Conservation (phyloP, 2,888 invertebrate genomes). For the Philonicus albiceps region DNA sequence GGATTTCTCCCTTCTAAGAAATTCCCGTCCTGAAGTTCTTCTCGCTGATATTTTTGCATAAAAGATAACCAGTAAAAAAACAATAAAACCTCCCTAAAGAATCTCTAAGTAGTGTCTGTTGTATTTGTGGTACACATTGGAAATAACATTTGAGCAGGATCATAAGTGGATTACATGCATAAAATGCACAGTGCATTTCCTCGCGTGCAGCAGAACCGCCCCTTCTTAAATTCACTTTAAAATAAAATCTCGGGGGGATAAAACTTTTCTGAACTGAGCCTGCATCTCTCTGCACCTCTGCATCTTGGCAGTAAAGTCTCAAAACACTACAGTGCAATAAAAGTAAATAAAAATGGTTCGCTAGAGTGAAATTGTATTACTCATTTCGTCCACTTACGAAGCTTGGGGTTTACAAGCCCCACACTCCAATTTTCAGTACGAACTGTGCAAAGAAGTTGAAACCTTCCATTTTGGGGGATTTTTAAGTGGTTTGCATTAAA, state of each 20-base stretch:
- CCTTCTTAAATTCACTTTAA: background rate
- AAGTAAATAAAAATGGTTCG: background rate
- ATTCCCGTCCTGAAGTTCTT: background rate
- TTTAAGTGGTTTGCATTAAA: background rate
- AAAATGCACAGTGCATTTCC: background rate
- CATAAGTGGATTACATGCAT: background rate
- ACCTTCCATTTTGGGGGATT: background rate
- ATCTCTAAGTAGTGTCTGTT: background rate
- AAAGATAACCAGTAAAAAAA: background rate
- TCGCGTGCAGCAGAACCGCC: background rate
- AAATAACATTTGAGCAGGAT: background rate
- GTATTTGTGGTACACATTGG: background rate
- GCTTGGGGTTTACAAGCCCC: background rate
- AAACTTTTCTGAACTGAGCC: background rate
- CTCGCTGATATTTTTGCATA: background rate
- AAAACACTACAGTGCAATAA: background rate
- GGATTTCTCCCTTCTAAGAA: background rate
- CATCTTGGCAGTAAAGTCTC: background rate
- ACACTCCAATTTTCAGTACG: background rate
- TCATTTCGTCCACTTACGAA: background rate
- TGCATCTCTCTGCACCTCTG: background rate
- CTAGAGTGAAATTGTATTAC: background rate
- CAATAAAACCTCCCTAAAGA: background rate
- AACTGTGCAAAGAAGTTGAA: background rate
- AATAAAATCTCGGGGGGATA: background rate